These are phyloP conservation scores for Oreochromis grahami DNA, from an alignment of 2,797 vertebrate genomes.

Conservation along the genomic window DNA sequence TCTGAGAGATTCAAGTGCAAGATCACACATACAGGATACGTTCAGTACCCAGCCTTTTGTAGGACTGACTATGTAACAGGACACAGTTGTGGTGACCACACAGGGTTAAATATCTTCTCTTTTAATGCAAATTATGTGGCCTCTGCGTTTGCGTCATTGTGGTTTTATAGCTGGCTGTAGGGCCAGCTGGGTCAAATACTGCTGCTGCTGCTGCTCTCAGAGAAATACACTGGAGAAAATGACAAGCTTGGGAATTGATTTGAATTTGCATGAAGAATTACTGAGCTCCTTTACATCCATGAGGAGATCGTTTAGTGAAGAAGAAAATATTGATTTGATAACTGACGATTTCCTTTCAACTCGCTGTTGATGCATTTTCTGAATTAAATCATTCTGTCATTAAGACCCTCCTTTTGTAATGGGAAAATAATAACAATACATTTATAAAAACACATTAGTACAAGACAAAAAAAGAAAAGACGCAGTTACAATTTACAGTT, in stretches of 20 bases:
- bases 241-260: conserved; percentile 2
- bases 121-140: conserved; percentile 34
- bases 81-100: background rate
- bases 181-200: conserved; percentile 35
- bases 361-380: background rate
- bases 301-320: background rate
- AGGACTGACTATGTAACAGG: background rate
- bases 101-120: conserved; percentile 23
- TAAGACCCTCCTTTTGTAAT: rapidly evolving
- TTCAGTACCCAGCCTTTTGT: background rate
- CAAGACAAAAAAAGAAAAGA: rapidly evolving
- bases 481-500: background rate
- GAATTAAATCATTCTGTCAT: background rate
- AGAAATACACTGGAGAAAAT: conserved; percentile 17
- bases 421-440: background rate
- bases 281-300: background rate
- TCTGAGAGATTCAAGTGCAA: background rate
- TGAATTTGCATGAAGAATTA: background rate
- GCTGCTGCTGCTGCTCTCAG: conserved; percentile 3
- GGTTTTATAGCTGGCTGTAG: conserved; percentile 38
- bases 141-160: conserved; percentile 40
- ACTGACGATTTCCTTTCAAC: background rate
- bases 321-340: background rate
- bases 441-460: background rate
- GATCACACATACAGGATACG: background rate